Percentiles rank a stretch among this genome's conserved stretches.
Conservation (phyloP, 2,888 invertebrate genomes). For the Acanthoscelides obtectus region DNA sequence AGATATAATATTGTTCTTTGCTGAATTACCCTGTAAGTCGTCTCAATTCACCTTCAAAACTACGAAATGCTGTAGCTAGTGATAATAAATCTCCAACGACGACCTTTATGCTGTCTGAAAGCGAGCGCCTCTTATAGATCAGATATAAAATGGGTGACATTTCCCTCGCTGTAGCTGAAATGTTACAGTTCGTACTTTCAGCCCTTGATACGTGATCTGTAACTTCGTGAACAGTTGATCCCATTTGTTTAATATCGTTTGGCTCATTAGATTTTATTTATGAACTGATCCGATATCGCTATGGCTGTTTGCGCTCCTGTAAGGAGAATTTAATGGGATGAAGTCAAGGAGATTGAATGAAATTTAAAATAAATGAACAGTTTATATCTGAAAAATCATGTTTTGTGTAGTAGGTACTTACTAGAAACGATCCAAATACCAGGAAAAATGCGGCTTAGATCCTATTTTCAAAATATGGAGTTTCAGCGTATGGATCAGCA, state of each 20-base stretch:
- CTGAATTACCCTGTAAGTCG: too few relatives aligned
- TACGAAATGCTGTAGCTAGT: conserved; percentile 31
- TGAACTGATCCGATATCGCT: background rate
- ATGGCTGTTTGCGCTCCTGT: conserved; percentile 5
- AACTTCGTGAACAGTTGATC: conserved; percentile 41
- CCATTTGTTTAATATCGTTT: conserved; percentile 39
- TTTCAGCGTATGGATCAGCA: too few relatives aligned
- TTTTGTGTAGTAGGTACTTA: too few relatives aligned
- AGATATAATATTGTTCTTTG: too few relatives aligned
- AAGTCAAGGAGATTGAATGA: conserved; percentile 12
- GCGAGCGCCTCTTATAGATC: conserved; percentile 30
- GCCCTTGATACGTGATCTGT: conserved; percentile 43
- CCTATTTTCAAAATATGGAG: too few relatives aligned
- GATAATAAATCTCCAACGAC: conserved; percentile 35
- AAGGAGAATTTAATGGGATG: conserved; percentile 12
- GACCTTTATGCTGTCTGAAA: background rate
- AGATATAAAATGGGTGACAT: conserved; percentile 35
- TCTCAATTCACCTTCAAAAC: conserved; percentile 2
- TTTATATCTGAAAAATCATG: too few relatives aligned
- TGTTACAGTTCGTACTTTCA: conserved; percentile 39
- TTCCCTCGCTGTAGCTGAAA: conserved; percentile 36
- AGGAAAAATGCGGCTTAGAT: too few relatives aligned
- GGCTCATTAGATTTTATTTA: conserved; percentile 35
- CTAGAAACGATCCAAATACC: too few relatives aligned
- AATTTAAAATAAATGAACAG: too few relatives aligned